phyloP scores from a whole-genome alignment of 2,888 invertebrate species.

The Cryptosula pallasiana region DNA sequence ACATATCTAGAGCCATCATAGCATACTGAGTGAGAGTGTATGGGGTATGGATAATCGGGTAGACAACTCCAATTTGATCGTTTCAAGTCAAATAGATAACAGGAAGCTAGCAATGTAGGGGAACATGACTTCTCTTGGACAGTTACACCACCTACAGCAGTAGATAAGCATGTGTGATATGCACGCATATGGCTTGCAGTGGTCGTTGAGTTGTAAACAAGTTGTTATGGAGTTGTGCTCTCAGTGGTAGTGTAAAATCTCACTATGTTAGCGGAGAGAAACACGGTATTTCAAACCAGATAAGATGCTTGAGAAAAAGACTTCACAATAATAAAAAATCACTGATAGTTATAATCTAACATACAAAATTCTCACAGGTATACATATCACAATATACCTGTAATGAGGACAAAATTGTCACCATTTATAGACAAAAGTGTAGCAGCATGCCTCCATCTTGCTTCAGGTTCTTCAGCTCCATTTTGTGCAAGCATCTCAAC shows the following conservation, averaged over 20 bases:
- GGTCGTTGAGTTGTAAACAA: too few species aligned
- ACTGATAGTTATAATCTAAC: too few species aligned
- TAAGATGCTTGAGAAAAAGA: too few species aligned
- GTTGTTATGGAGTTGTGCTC: too few species aligned
- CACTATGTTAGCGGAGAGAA: too few species aligned
- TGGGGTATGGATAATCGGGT: background rate
- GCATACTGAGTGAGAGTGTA: slow-evolving; percentile 4
- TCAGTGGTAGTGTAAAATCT: too few species aligned
- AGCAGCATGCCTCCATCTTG: slow-evolving; percentile 53
- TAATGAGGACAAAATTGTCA: slow-evolving; percentile 30
- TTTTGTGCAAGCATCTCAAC: too few species aligned
- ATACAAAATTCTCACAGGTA: too few species aligned
- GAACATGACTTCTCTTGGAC: background rate
- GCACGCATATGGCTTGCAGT: too few species aligned
- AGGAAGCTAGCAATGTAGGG: slow-evolving; percentile 6
- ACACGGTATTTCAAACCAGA: too few species aligned
- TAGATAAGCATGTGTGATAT: background rate
- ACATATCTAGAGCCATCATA: slow-evolving; percentile 37
- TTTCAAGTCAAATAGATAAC: background rate
- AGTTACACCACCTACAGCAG: slow-evolving; percentile 10
- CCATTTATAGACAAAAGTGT: background rate
- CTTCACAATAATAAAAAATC: too few species aligned
- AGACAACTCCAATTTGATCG: background rate
- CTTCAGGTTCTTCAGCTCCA: slow-evolving; percentile 30
- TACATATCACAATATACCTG: too few species aligned